Evolutionary conservation across 2,113 vertebrate genomes (phyloP).

Genomic region (Myiozetetes cayanensis): DNA sequence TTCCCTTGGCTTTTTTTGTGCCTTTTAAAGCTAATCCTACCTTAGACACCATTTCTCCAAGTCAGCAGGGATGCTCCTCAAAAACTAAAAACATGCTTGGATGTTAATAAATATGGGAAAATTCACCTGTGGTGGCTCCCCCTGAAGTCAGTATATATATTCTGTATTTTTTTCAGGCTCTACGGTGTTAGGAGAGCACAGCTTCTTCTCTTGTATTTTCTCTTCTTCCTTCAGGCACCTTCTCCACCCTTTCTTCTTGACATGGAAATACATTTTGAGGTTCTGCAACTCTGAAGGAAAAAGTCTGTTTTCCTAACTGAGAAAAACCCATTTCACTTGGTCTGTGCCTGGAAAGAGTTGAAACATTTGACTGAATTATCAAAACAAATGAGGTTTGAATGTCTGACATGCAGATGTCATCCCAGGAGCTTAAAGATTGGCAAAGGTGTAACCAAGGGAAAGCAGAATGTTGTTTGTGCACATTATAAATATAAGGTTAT

Average conservation of each 20-base stretch:
- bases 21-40: not conserved
- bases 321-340: not conserved
- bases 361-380: slow-evolving; percentile 4
- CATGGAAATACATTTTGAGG: not conserved
- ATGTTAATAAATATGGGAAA: not conserved
- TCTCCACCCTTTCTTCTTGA: not conserved
- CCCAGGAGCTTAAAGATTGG: not conserved
- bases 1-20: not conserved
- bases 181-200: not conserved
- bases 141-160: not conserved
- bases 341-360: not conserved
- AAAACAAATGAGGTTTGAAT: not conserved
- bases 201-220: not conserved
- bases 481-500: not conserved
- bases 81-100: not conserved
- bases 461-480: not conserved
- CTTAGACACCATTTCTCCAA: not conserved
- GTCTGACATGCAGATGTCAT: not conserved
- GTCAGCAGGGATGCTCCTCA: not conserved
- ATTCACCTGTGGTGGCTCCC: not conserved
- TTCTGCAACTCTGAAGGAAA: not conserved
- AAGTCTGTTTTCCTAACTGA: not conserved
- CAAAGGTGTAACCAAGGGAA: not conserved
- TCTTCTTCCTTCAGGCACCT: not conserved
- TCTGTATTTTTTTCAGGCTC: not conserved